Percentiles rank a stretch among this genome's conserved stretches.
Evolutionary conservation across 2,113 vertebrate species (phyloP).

Genomic region (Dinomys branickii): DNA sequence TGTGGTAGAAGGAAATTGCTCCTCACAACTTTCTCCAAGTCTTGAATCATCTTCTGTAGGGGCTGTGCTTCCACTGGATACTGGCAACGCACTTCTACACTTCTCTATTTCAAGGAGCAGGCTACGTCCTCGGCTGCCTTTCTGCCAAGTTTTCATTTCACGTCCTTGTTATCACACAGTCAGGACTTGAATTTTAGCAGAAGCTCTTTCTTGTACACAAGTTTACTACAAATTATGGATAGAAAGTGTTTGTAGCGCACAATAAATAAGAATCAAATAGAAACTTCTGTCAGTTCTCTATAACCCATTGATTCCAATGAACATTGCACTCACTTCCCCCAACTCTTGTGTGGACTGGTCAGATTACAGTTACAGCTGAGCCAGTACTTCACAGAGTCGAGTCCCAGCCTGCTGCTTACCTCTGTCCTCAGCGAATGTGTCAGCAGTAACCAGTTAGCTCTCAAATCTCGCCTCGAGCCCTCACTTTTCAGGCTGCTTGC

Average conservation of each 20-base stretch:
- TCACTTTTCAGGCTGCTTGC: not conserved
- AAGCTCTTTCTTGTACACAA: not conserved
- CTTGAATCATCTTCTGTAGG: not conserved
- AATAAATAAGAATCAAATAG: not conserved
- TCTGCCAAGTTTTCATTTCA: not conserved
- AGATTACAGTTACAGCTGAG: not conserved
- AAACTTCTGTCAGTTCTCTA: not conserved
- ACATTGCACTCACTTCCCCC: not conserved
- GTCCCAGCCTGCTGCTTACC: not conserved
- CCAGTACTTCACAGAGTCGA: not conserved
- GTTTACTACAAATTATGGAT: not conserved
- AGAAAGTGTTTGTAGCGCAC: not conserved
- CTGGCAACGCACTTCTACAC: not conserved
- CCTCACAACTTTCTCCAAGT: not conserved
- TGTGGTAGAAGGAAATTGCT: not conserved
- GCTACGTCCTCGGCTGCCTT: not conserved
- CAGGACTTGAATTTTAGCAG: not conserved
- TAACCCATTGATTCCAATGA: not conserved
- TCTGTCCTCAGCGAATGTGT: not conserved
- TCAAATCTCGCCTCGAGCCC: not conserved
- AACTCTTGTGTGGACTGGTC: not conserved
- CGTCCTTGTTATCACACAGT: not conserved
- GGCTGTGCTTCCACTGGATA: not conserved
- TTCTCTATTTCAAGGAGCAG: not conserved
- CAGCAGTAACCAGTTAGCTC: not conserved